Evolutionary conservation across 1,140 invertebrate species (phyloP).

Genomic region (Frieseomelitta varia): DNA sequence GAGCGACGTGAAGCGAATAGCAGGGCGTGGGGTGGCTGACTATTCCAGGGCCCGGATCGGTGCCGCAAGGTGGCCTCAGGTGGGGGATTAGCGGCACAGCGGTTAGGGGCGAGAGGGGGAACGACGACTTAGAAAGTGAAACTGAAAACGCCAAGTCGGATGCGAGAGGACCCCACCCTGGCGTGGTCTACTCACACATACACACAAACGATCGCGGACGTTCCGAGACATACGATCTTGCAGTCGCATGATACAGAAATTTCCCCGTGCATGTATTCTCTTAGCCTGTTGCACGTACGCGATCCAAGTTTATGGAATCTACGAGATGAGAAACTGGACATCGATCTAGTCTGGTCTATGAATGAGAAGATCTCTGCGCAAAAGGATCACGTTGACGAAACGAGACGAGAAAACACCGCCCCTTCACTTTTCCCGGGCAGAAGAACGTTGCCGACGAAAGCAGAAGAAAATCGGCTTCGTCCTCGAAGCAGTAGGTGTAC

Average conservation of each 20-base stretch:
- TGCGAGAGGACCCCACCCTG: constrained; percentile 77
- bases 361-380: neutral
- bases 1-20: constrained; percentile 60
- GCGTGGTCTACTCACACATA: constrained; percentile 61
- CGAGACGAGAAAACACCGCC: constrained; percentile 1
- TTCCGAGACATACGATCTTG: constrained; percentile 40
- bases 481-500: constrained; percentile 63
- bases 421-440: constrained; percentile 38
- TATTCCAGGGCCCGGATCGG: constrained; percentile 62
- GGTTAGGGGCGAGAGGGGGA: constrained; percentile 41
- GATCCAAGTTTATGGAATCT: neutral
- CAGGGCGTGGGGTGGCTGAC: constrained; percentile 66
- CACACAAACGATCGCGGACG: neutral
- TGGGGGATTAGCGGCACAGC: constrained; percentile 35
- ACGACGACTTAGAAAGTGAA: constrained; percentile 77
- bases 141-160: constrained; percentile 77
- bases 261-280: too few relatives aligned
- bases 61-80: constrained; percentile 63
- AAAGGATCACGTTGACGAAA: constrained; percentile 44
- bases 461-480: constrained; percentile 52
- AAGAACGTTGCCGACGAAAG: constrained; percentile 24
- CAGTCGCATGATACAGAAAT: neutral
- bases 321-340: neutral
- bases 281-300: neutral
- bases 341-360: too few relatives aligned